phyloP scores from a whole-genome alignment of 2,888 invertebrate genomes.

The Seira sanloemensis region DNA sequence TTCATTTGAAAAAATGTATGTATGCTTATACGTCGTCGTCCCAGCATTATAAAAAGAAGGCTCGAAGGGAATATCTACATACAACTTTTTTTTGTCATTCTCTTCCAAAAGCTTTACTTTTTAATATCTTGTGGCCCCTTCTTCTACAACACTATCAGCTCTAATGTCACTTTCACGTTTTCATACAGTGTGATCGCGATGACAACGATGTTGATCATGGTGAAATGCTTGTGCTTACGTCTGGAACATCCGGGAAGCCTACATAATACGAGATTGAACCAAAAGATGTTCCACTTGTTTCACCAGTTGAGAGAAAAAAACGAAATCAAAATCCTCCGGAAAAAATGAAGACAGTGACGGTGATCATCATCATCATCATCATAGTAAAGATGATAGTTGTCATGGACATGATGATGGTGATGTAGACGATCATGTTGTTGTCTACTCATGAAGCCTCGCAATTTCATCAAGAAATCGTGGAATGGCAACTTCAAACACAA shows the following conservation, averaged over 20 bases:
- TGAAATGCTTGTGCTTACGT: neutral
- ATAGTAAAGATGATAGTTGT: slow-evolving; percentile 3
- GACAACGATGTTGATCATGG: neutral
- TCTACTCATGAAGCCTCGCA: no score
- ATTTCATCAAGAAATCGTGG: no score
- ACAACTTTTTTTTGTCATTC: no score
- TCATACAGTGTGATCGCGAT: neutral
- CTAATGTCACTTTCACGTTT: neutral
- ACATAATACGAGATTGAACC: neutral
- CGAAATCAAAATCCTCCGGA: slow-evolving; percentile 1
- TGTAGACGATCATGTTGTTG: neutral
- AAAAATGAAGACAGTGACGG: neutral
- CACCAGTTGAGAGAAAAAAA: neutral
- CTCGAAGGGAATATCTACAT: neutral
- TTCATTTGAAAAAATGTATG: no score
- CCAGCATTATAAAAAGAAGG: neutral
- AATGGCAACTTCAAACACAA: no score
- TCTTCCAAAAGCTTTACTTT: slow-evolving; percentile 10
- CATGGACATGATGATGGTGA: neutral
- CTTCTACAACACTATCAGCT: neutral
- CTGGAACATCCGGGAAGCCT: neutral
- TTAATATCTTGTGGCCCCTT: neutral
- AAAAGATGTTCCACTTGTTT: neutral
- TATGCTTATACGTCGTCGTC: no score
- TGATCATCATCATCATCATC: neutral